Base-by-base conservation (phyloP, 2,113 vertebrate genomes). In the Steatornis caripensis region DNA sequence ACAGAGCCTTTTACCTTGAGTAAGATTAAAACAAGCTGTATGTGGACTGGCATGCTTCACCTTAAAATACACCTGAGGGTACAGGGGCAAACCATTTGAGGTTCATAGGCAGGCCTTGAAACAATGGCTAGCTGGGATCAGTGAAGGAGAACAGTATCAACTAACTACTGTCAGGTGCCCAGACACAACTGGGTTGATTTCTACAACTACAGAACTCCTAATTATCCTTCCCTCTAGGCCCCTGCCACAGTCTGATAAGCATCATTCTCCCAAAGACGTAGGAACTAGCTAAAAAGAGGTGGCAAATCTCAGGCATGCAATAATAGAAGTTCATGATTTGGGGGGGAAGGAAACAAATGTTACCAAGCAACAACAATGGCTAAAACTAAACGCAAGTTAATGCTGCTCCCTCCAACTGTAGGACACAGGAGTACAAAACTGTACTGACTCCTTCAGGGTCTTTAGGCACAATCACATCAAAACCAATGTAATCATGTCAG, bases 381-480 rank as follows among this genome's bases (percentile, higher is more conserved):
- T 94, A 64, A 75, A 87, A 87, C 37, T n/a, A 84, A 87, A 66
- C 5, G 14, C 36, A 71, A 41, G 10, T 55, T 78, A 58, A 71
- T 26, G 12, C 9, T 0, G 0, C 3, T 5, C 4, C 24, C 6
- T 4, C 2, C 11, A 48, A 3, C 29, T 68, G 24, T 0, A 71
- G 34, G 34, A 82, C 87, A 91, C 5, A 60, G 20, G 72, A 85
- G 19, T 41, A 82, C 54, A 61, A 79, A 94, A 61, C 6, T 24
- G 13, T 60, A n/a, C 78, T 90, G 37, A 88, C n/a, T n/a, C n/a
- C n/a, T 55, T 92, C 29, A 61, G 16, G 7, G 41, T 55, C 74
- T 65, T 88, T 12, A 70, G 51, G 36, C 12, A 75, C 0, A 9
- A 86, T 66, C n/a, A 43, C 36, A 92, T 86, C 43, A 66, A 74